These are phyloP conservation scores for Eupithecia abbreviata DNA, from an alignment of 2,888 invertebrate species.

Conservation along the genomic window DNA sequence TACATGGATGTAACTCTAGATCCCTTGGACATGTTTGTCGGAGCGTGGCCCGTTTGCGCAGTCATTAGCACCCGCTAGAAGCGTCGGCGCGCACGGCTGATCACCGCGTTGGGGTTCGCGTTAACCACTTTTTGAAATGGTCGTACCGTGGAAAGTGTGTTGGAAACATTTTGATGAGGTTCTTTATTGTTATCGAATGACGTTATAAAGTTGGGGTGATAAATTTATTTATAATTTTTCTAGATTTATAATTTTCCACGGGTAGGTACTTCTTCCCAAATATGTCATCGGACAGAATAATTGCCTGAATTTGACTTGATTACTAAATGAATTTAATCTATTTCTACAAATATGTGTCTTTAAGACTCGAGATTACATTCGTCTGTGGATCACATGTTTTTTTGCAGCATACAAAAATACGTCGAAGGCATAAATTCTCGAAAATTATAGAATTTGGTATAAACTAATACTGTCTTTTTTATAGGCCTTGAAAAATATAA, in stretches of 20 bases:
- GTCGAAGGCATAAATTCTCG: too few species aligned
- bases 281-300: too few species aligned
- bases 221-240: neutral
- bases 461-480: too few species aligned
- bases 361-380: too few species aligned
- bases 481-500: too few species aligned
- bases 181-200: constrained; percentile 19
- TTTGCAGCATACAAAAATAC: neutral
- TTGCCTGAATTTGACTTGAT: too few species aligned
- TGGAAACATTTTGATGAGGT: constrained; percentile 16
- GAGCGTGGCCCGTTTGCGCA: constrained; percentile 5
- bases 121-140: constrained; percentile 37
- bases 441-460: neutral
- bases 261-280: too few species aligned
- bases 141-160: constrained; percentile 24
- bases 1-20: too few species aligned
- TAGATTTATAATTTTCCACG: neutral
- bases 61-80: constrained; percentile 36
- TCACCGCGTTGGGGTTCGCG: constrained; percentile 46
- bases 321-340: too few species aligned
- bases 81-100: constrained; percentile 54
- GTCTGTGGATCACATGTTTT: neutral
- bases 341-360: too few species aligned
- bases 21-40: neutral
- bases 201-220: neutral